Conservation (phyloP, 2,888 invertebrate genomes). For the Erynnis tages region DNA sequence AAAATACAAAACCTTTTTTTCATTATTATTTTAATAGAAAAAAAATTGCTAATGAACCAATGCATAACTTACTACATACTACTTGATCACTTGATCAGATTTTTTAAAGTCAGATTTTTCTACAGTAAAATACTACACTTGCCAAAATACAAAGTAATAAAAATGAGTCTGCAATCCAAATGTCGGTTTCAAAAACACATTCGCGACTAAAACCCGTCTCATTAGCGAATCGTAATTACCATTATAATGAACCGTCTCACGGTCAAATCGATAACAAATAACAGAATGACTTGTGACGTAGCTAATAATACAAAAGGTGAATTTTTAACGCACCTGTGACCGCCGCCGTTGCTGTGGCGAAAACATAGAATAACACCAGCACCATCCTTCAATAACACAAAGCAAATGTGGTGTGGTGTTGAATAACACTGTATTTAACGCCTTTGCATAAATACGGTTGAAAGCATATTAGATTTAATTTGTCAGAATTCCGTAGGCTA, state of each 20-base stretch:
- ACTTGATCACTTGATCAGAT: too few species aligned
- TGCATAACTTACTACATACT: too few species aligned
- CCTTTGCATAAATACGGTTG: not conserved
- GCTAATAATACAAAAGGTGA: not conserved
- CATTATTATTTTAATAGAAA: too few species aligned
- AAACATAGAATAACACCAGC: not conserved
- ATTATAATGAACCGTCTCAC: not conserved
- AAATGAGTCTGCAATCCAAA: too few species aligned
- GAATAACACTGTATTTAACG: not conserved
- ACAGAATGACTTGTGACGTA: not conserved
- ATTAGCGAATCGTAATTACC: too few species aligned
- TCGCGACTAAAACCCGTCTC: too few species aligned
- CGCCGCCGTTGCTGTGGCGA: not conserved
- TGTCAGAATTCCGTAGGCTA: not conserved
- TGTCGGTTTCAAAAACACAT: too few species aligned
- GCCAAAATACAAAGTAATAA: too few species aligned
- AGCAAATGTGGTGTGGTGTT: not conserved
- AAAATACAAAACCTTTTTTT: too few species aligned
- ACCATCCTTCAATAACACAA: constrained; percentile 6
- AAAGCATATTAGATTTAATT: not conserved
- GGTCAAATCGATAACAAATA: not conserved
- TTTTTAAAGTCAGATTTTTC: too few species aligned
- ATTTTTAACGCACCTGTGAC: not conserved
- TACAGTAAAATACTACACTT: too few species aligned
- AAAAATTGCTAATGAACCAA: too few species aligned